Conservation (phyloP, 2,888 invertebrate species). For the Dendrolimus pini region DNA sequence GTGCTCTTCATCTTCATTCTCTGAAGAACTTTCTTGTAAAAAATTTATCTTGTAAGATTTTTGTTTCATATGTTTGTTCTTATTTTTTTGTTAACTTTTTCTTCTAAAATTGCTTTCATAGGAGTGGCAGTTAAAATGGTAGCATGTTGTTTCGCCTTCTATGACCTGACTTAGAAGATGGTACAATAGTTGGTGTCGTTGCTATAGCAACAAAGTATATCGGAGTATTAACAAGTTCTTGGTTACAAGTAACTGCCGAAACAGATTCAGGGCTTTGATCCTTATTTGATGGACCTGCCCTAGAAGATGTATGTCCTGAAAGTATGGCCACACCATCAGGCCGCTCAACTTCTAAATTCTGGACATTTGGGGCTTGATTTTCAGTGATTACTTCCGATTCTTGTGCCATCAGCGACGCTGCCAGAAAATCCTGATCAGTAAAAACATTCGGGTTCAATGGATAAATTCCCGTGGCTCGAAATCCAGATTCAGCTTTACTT, state of each 20-base stretch:
- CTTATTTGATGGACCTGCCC: no score
- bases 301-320: no score
- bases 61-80: background rate
- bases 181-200: constrained; percentile 4
- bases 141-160: constrained; percentile 14
- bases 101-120: no score
- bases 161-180: constrained; percentile 13
- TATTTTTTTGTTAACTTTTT: background rate
- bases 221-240: background rate
- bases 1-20: no score
- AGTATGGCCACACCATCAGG: no score
- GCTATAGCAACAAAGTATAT: constrained; percentile 16
- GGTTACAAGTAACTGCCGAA: no score
- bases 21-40: constrained; percentile 5
- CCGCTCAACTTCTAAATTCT: no score
- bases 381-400: no score
- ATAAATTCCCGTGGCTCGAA: constrained; percentile 29
- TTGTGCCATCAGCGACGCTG: no score
- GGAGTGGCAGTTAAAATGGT: constrained; percentile 11
- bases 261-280: no score
- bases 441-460: constrained; percentile 25
- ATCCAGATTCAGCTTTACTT: constrained; percentile 29
- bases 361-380: no score
- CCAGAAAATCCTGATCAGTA: no score
- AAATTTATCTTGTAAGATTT: constrained; percentile 2